Base-by-base conservation (phyloP, 2,113 vertebrate genomes). In the Ciconia boyciana region DNA sequence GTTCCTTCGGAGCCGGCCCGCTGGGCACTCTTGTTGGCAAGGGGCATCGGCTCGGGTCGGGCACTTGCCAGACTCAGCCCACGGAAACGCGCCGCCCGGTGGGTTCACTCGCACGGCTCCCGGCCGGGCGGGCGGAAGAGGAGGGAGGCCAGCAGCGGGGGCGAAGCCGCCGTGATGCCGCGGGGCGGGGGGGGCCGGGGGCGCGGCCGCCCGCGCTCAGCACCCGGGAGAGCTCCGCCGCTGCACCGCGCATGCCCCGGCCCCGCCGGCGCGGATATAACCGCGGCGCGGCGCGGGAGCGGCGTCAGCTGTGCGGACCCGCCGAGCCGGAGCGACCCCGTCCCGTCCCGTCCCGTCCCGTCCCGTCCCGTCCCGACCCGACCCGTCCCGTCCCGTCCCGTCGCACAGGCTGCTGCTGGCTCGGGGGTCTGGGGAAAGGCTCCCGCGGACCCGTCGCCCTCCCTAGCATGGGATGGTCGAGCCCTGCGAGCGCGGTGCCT, bases 221-320 rank as follows among this genome's bases (percentile, higher is more conserved):
- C 89, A 98, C 98, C 98, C 80, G 83, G 98, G 98, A 98, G 97
- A 98, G 98, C 97, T 97, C 92, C 97, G 62, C 44, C n/a, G 75
- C 26, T 10, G 34, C 58, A 61, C 26, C 72, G 96, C 97, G 97
- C 98, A 97, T 96, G 97, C 96, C 91, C 96, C 70, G 64, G 54
- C 74, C 46, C 72, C 75, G 44, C 81, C 52, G 43, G 71, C 64
- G 81, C 75, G 77, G 55, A 86, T 96, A 96, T 84, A 96, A 94
- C 31, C 29, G 71, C 83, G 70, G 76, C 25, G 81, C 60, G 66
- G 64, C 7, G 91, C 44, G 36, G 39, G 15, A 6, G 7, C 36
- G 26, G 24, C 25, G 29, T 28, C 29, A 39, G 39, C 9, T 1
- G n/a, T 2, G 2, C 2, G 39, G 11, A 21, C 1, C 7, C 21